These are phyloP conservation scores for Bugulina stolonifera DNA, from an alignment of 2,888 invertebrate genomes.

Conservation along the genomic window DNA sequence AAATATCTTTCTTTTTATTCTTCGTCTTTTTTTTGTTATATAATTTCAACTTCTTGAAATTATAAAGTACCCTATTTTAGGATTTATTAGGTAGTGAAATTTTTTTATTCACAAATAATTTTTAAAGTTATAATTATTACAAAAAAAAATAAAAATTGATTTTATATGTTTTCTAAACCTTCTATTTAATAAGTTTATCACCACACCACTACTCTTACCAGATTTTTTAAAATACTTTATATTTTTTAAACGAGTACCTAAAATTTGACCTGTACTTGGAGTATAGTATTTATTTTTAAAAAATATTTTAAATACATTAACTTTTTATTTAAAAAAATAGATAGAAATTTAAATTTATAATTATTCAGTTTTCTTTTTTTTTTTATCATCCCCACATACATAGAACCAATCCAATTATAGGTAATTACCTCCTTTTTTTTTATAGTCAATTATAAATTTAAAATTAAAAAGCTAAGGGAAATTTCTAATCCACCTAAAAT, in stretches of 20 bases:
- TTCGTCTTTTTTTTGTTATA: background rate
- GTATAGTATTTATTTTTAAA: background rate
- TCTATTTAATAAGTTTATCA: background rate
- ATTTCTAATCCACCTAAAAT: background rate
- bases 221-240: background rate
- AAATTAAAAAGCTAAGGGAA: background rate
- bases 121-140: background rate
- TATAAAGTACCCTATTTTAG: background rate
- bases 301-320: background rate
- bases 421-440: background rate
- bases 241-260: background rate
- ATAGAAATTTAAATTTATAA: background rate
- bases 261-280: background rate
- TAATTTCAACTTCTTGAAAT: background rate
- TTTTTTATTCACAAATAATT: background rate
- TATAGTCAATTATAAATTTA: background rate
- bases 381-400: too few relatives aligned
- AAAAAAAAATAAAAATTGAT: background rate
- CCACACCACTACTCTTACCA: background rate
- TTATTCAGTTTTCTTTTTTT: too few relatives aligned
- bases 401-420: too few relatives aligned
- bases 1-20: background rate
- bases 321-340: background rate
- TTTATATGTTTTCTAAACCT: background rate
- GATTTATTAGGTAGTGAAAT: background rate